Evolutionary conservation across 2,797 vertebrate genomes (phyloP), one percentile per base, ranked within the genome.

Genomic region (Cottoperca gobio): DNA sequence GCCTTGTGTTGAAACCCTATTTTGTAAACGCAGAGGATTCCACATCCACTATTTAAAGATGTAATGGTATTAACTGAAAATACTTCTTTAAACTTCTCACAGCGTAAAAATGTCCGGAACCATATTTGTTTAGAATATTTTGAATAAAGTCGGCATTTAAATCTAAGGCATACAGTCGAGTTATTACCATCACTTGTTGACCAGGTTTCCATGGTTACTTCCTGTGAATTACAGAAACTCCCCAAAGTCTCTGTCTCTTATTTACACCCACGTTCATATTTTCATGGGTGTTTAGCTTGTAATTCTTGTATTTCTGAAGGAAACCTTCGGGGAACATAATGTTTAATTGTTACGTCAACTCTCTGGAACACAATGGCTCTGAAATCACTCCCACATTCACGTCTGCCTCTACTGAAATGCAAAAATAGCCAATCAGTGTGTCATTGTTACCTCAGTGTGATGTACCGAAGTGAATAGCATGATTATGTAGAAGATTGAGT

Each of bases 331-430:
- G 35, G 19, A 52, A 3, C 2, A 21, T 35, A 17, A 50, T 39
- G 45, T 59, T 66, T 9, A 40, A 14, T 57, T 52, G 45, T 71
- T 16, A 31, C 71, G 43, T 42, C 54, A 76, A 12, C 24, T 52
- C 59, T 52, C 16, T 45, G 2, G 7, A 54, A 21, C 45, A 63
- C 37, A 33, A 28, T 37, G 39, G n/a, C 55, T 39, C 14, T 13
- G 6, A 52, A 40, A 39, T 65, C 9, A 21, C 26, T 43, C 2
- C 19, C 8, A 48, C 8, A 49, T 49, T 33, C 37, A 21, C 6
- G 5, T 3, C 26, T 40, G 13, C 58, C 10, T 52, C 23, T 13
- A 2, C 17, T 21, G 4, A 50, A 16, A 12, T 8, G 24, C 12
- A 57, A 9, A 57, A 23, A 24, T 49, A 39, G 43, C 8, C 17